Percentiles rank a stretch among this genome's conserved stretches.
These are phyloP conservation scores for Caenorhabditis plicata DNA, from an alignment of 2,888 invertebrate species.

Conservation along the genomic window DNA sequence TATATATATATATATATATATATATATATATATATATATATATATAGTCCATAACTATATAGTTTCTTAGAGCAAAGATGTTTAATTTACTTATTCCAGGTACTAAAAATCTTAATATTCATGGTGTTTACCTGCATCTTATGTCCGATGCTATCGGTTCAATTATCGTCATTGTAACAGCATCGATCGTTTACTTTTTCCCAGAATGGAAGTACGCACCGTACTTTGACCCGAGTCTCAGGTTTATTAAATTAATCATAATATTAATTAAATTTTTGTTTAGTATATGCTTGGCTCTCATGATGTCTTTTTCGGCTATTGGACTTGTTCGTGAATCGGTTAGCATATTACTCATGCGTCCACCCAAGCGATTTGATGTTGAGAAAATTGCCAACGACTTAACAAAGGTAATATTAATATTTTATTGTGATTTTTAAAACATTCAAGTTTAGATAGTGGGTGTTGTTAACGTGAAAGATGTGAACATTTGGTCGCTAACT, in stretches of 20 bases:
- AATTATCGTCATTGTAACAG: constrained; percentile 85
- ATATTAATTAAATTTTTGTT: neutral
- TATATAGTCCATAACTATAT: too few species aligned
- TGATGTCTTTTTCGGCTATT: constrained; percentile 42
- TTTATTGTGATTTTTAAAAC: neutral
- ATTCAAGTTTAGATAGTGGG: constrained; percentile 66
- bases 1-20: too few species aligned
- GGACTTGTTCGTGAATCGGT: constrained; percentile 83
- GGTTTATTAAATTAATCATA: constrained; percentile 47
- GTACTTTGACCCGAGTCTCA: constrained; percentile 90
- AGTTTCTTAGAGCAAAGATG: too few species aligned
- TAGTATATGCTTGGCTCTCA: constrained; percentile 29
- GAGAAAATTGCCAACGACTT: constrained; percentile 60
- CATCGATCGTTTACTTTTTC: constrained; percentile 73
- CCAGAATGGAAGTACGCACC: constrained; percentile 71
- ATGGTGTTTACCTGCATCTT: constrained; percentile 98
- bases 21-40: too few species aligned
- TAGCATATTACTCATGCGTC: constrained; percentile 91
- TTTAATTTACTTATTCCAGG: too few species aligned
- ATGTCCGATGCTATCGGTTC: constrained; percentile 95
- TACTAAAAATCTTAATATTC: constrained; percentile 92
- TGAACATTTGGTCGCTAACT: constrained; percentile 65
- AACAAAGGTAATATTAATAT: constrained; percentile 31
- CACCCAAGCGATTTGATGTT: constrained; percentile 89
- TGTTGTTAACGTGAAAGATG: constrained; percentile 68